A percentile compares a stretch with the other conserved stretches of the same genome.
These are phyloP conservation scores for Procambarus clarkii DNA, from an alignment of 1,140 invertebrate species.

Conservation along the genomic window DNA sequence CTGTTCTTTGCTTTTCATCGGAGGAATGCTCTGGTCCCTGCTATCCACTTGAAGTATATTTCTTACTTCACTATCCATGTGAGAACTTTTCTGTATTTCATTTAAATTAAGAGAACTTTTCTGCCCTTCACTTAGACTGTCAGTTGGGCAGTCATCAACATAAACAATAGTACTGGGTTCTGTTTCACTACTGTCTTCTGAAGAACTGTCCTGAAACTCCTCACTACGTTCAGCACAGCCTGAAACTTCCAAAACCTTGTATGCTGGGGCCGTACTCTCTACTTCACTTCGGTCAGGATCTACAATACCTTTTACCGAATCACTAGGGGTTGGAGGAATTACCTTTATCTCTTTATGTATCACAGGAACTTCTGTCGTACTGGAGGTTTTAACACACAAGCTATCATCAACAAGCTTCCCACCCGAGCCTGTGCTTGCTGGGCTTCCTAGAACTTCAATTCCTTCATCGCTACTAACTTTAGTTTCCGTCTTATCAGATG, in stretches of 20 bases:
- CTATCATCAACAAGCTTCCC: neutral
- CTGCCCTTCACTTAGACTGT: neutral
- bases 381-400: neutral
- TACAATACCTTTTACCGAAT: no score
- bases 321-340: neutral
- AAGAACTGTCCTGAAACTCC: constrained; percentile 31
- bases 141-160: constrained; percentile 29
- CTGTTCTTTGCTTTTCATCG: neutral
- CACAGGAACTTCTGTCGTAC: neutral
- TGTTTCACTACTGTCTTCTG: constrained; percentile 59
- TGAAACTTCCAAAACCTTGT: neutral
- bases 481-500: constrained; percentile 11
- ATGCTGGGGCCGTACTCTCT: neutral
- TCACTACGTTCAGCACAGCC: neutral
- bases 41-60: neutral
- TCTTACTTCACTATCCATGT: constrained; percentile 10
- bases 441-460: constrained; percentile 34
- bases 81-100: neutral
- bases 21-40: neutral
- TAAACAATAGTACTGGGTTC: constrained; percentile 60
- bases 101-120: neutral
- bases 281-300: neutral
- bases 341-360: no score
- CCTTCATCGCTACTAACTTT: constrained; percentile 52
- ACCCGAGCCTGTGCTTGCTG: constrained; percentile 5